These are phyloP conservation scores for Temnopleurus reevesii DNA, from an alignment of 53 echinoderm and acorn worm species.

Conservation along the genomic window DNA sequence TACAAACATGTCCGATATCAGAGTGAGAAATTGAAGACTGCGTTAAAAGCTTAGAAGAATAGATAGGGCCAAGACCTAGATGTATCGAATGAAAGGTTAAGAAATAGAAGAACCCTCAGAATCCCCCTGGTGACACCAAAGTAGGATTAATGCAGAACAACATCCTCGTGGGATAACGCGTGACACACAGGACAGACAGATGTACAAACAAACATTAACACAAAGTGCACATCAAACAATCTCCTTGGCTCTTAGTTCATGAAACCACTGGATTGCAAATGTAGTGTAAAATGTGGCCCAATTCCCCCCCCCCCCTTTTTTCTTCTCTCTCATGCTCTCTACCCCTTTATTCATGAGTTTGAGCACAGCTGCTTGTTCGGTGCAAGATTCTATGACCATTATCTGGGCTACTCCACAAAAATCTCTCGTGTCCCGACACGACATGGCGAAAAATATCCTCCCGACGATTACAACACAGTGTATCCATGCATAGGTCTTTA, in stretches of 20 bases:
- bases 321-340: not conserved
- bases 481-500: constrained; percentile 32
- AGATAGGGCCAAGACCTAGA: too few relatives aligned
- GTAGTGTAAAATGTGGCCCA: not conserved
- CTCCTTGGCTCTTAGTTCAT: not conserved
- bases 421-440: constrained; percentile 38
- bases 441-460: not conserved
- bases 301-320: too few relatives aligned
- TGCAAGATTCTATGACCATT: constrained; percentile 6
- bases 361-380: constrained; percentile 19
- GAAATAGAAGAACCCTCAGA: not conserved
- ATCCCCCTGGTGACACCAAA: not conserved
- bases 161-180: not conserved
- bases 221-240: constrained; percentile 23
- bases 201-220: not conserved
- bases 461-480: constrained; percentile 2
- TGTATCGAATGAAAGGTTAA: not conserved
- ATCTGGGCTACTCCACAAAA: not conserved
- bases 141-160: not conserved
- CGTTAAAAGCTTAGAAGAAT: too few relatives aligned
- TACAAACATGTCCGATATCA: too few relatives aligned
- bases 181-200: constrained; percentile 20
- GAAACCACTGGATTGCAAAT: too few relatives aligned
- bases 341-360: not conserved
- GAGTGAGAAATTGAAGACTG: too few relatives aligned